phyloP scores from a whole-genome alignment of 2,797 vertebrate species.

The Danio kyathit region DNA sequence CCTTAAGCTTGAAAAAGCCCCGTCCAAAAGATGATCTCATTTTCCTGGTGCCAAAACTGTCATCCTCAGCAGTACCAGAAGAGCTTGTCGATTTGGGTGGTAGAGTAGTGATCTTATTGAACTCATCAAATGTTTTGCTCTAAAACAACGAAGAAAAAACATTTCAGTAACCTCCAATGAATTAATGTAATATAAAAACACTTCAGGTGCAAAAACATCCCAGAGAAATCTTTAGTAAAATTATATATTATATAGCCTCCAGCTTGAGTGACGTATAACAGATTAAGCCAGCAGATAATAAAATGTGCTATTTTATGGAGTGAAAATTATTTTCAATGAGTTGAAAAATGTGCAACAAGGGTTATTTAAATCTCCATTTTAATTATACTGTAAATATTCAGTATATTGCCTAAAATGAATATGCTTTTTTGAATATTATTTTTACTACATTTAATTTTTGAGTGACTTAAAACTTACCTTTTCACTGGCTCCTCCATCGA shows the following conservation, averaged over 20 bases:
- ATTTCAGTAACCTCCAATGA: background rate
- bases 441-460: background rate
- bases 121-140: slow-evolving; percentile 76
- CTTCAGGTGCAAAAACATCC: too few species aligned
- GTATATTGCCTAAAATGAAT: background rate
- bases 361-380: background rate
- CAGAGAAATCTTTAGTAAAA: too few species aligned
- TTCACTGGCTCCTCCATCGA: slow-evolving; percentile 80
- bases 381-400: background rate
- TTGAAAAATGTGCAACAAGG: background rate
- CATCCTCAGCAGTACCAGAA: slow-evolving; percentile 76
- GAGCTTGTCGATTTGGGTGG: slow-evolving; percentile 82
- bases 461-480: slow-evolving; percentile 71
- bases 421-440: too few species aligned
- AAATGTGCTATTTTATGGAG: too few species aligned
- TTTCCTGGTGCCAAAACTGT: slow-evolving; percentile 90
- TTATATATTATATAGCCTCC: too few species aligned
- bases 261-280: too few species aligned
- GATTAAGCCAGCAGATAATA: too few species aligned
- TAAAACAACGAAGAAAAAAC: slow-evolving; percentile 60
- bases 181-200: background rate
- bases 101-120: slow-evolving; percentile 76
- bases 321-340: too few species aligned
- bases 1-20: slow-evolving; percentile 96
- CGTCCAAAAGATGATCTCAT: slow-evolving; percentile 93